Base-by-base conservation (phyloP, 2,888 invertebrate species). In the Galeruca laticollis region DNA sequence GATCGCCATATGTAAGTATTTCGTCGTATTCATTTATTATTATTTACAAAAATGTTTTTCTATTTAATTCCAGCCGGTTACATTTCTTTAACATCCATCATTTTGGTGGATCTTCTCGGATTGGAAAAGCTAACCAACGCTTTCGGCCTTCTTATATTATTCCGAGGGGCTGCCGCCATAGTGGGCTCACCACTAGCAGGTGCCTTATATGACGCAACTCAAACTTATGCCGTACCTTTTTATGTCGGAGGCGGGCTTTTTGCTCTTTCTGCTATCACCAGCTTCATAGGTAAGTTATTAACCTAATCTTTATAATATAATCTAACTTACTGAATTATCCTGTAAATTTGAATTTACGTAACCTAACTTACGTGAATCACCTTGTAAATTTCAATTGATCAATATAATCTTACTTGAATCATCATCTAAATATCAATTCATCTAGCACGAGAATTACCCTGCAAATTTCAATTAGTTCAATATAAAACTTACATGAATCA, bases 71-170 rank as follows among this genome's bases (percentile, higher is more conserved):
- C 88, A 96, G 96, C 98, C 73, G 98, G 98, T 73, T 99, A 97
- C 87, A 98, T 99, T 82, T 98, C 98, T 10, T 88, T 99, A 70
- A 99, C 99, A 51, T 99, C 99, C 60, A 98, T 99, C 83, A 97
- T 99, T 82, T 89, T 99, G 73, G 98, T 98, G 77, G 98, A 99
- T 85, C 89, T 99, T 43, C 89, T 99, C 59, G 99, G 99, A 1
- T 87, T 99, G 83, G 98, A 98, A 83, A 95, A 95, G 84, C 87
- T 99, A 77, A 99, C 99, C 57, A 99, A 97, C 85, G 98, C 98
- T 57, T 99, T 99, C 86, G 99, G 99, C 11, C 89, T 99, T 73
- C 89, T 99, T 67, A 97, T 98, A 80, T 87, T 99, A 77, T 97
- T 97, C 88, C 92, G 99, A 82, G 99, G 99, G 60, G 93, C 94